Evolutionary conservation across 2,113 vertebrate species (phyloP).

Genomic region (Lycaon pictus): DNA sequence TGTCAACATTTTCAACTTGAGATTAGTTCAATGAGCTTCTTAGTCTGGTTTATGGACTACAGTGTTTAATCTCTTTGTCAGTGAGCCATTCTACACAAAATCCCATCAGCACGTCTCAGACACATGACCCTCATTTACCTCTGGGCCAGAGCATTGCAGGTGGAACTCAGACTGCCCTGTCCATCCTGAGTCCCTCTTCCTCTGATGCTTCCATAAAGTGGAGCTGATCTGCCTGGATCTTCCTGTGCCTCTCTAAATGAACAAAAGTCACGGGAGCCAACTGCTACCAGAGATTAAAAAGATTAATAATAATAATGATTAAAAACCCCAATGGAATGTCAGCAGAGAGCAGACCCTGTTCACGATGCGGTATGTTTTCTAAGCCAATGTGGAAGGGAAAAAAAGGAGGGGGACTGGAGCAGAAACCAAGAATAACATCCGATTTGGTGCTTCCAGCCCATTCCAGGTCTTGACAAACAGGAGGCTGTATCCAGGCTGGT

Average conservation of each 20-base stretch:
- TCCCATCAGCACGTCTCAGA: rapidly evolving
- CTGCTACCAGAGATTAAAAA: neutral
- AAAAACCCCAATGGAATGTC: slow-evolving; percentile 53
- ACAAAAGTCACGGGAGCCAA: slow-evolving; percentile 65
- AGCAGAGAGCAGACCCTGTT: slow-evolving; percentile 72
- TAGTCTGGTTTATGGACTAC: neutral
- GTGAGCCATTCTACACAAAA: neutral
- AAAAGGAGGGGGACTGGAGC: slow-evolving; percentile 34
- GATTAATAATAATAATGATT: neutral
- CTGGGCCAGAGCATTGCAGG: neutral
- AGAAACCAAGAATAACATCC: slow-evolving; percentile 86
- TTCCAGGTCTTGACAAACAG: slow-evolving; percentile 81
- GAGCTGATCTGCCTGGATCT: neutral
- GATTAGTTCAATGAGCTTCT: neutral
- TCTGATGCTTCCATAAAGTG: neutral
- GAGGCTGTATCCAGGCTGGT: slow-evolving; percentile 76
- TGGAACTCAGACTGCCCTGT: neutral
- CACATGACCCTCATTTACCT: neutral
- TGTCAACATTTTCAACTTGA: neutral
- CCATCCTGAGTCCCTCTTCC: neutral
- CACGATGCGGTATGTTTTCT: slow-evolving; percentile 79
- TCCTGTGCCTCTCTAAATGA: neutral
- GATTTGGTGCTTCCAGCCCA: slow-evolving; percentile 81
- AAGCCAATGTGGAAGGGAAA: slow-evolving; percentile 76
- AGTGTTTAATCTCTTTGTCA: neutral